Evolutionary conservation across 2,113 vertebrate species (phyloP).

Genomic region (Crotalus tigris): DNA sequence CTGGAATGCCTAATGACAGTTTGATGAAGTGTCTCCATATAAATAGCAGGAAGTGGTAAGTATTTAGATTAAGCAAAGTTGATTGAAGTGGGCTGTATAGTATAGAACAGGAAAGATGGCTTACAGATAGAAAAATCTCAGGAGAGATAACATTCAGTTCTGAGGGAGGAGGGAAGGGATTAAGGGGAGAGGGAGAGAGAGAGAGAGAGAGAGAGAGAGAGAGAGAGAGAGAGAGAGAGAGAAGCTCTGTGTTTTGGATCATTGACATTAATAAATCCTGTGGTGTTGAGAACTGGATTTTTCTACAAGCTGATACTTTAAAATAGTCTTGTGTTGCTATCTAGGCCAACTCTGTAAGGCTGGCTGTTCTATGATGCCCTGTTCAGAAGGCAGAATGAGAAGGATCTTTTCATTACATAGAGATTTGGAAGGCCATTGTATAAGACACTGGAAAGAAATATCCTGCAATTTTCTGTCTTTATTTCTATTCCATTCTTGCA

Average conservation of each 20-base stretch:
- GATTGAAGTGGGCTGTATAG: rapidly evolving
- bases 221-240: background rate
- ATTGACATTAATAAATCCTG: slow-evolving; percentile 3
- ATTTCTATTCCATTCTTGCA: background rate
- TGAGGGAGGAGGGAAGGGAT: background rate
- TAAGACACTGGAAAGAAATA: background rate
- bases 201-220: background rate
- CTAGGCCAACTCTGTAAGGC: slow-evolving; percentile 1
- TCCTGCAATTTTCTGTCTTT: background rate
- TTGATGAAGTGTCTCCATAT: background rate
- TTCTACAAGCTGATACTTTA: background rate
- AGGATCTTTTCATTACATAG: background rate
- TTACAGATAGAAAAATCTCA: background rate
- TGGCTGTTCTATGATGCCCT: background rate
- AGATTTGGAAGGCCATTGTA: background rate
- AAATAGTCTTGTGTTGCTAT: slow-evolving; percentile 25
- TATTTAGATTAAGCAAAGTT: background rate
- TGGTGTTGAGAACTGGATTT: background rate
- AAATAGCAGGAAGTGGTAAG: background rate
- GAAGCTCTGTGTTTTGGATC: background rate
- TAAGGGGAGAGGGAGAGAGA: background rate
- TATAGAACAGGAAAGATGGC: background rate
- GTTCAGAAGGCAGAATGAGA: background rate
- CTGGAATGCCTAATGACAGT: background rate
- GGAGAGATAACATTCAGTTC: background rate